Percentiles rank a stretch among this genome's conserved stretches.
phyloP scores from a whole-genome alignment of 2,113 vertebrate genomes.

The Lates calcarifer region DNA sequence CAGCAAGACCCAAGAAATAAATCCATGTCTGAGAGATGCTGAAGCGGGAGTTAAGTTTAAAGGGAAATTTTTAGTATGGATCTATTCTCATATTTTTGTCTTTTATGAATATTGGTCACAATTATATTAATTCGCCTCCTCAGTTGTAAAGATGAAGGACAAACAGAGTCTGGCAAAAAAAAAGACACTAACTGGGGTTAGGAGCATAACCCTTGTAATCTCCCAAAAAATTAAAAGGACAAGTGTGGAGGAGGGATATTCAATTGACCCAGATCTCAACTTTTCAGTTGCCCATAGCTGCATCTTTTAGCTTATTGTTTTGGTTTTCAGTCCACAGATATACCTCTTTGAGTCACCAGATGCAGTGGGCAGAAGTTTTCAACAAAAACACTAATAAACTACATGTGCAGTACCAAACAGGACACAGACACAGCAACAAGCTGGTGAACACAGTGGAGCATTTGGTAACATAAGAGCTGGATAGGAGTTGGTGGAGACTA shows the following conservation, averaged over 20 bases:
- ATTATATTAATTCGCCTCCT: background rate
- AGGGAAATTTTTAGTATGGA: background rate
- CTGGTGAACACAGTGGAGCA: background rate
- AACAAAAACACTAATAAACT: background rate
- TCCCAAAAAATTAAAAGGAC: background rate
- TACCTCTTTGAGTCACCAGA: background rate
- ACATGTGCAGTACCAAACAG: background rate
- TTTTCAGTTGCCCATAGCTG: background rate
- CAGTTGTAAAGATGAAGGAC: background rate
- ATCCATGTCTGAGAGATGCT: constrained; percentile 21
- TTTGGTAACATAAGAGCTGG: background rate
- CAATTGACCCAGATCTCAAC: too few species aligned
- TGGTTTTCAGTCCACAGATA: background rate
- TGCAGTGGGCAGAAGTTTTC: background rate
- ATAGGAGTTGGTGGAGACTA: background rate
- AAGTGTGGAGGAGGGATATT: too few species aligned
- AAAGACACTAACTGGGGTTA: background rate
- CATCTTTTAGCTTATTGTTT: too few species aligned
- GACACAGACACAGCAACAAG: background rate
- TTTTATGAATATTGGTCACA: background rate
- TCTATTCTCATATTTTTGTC: background rate
- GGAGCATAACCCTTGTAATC: background rate
- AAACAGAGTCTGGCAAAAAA: too few species aligned
- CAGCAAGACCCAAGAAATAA: constrained; percentile 39
- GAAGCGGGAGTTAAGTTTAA: constrained; percentile 18